Evolutionary conservation across 2,113 vertebrate genomes (phyloP).

Genomic region (Prionailurus viverrinus): DNA sequence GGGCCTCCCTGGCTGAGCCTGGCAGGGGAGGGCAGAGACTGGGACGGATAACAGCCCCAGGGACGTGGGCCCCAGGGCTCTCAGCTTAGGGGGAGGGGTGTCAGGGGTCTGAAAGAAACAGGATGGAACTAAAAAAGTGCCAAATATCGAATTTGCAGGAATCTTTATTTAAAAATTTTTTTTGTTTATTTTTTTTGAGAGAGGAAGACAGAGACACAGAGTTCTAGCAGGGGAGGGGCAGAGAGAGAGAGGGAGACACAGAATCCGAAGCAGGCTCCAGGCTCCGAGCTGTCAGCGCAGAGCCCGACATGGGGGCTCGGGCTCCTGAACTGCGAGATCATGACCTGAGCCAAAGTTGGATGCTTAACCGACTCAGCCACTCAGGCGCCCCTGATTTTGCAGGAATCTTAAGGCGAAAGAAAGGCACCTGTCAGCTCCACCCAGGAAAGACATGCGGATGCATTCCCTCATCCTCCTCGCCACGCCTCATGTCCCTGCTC

Average conservation of each 20-base stretch:
- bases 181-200: too few relatives aligned
- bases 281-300: too few relatives aligned
- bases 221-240: too few relatives aligned
- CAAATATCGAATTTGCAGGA: neutral
- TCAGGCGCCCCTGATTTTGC: neutral
- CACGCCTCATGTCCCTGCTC: neutral
- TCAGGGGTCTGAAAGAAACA: neutral
- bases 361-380: too few relatives aligned
- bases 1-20: neutral
- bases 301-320: fast-evolving
- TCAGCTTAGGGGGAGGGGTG: neutral
- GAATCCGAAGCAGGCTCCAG: too few relatives aligned
- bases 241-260: too few relatives aligned
- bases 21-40: neutral
- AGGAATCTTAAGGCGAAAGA: neutral
- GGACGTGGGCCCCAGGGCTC: neutral
- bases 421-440: neutral
- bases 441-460: neutral
- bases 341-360: too few relatives aligned
- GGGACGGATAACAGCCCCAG: neutral
- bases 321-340: too few relatives aligned
- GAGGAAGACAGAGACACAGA: too few relatives aligned
- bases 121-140: neutral
- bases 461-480: fast-evolving
- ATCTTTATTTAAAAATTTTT: too few relatives aligned